phyloP scores from a whole-genome alignment of 2,113 vertebrate genomes.

The Melozone crissalis region DNA sequence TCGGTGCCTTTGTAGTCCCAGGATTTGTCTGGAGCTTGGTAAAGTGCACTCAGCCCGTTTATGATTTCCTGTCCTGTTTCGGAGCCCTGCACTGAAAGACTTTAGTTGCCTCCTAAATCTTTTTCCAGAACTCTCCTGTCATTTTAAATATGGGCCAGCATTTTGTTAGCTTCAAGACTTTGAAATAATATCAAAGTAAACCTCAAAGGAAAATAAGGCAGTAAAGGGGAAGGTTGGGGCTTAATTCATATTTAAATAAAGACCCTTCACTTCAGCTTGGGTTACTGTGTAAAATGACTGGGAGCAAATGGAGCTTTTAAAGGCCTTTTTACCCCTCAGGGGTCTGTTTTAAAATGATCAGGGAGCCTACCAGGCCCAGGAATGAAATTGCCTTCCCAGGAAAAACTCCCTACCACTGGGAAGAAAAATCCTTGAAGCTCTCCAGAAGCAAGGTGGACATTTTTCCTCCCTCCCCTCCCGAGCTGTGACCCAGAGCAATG shows the following conservation, averaged over 20 bases:
- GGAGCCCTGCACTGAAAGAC: background rate
- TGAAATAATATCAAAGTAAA: conserved; percentile 60
- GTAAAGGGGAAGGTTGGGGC: conserved; percentile 14
- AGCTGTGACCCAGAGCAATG: fast-evolving
- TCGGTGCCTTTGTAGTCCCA: background rate
- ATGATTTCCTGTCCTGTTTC: conserved; percentile 24
- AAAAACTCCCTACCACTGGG: background rate
- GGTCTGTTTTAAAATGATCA: background rate
- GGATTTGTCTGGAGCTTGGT: background rate
- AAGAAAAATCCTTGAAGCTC: background rate
- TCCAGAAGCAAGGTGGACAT: background rate
- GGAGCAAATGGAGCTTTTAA: conserved; percentile 51
- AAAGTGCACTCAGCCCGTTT: conserved; percentile 2
- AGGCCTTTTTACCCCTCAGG: background rate
- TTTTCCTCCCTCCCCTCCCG: background rate
- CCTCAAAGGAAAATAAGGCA: conserved; percentile 37
- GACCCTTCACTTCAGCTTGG: conserved; percentile 28
- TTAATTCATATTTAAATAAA: conserved; percentile 63
- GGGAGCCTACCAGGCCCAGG: background rate
- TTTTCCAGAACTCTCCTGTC: conserved; percentile 28
- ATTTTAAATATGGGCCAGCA: conserved; percentile 4
- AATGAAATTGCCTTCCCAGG: conserved; percentile 20
- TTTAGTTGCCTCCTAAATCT: conserved; percentile 23
- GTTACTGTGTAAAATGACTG: conserved; percentile 21
- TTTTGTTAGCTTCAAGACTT: conserved; percentile 52